Percentiles rank a stretch among this genome's conserved stretches.
Evolutionary conservation across 2,888 invertebrate species (phyloP).

Genomic region (Netelia fuscicornis): DNA sequence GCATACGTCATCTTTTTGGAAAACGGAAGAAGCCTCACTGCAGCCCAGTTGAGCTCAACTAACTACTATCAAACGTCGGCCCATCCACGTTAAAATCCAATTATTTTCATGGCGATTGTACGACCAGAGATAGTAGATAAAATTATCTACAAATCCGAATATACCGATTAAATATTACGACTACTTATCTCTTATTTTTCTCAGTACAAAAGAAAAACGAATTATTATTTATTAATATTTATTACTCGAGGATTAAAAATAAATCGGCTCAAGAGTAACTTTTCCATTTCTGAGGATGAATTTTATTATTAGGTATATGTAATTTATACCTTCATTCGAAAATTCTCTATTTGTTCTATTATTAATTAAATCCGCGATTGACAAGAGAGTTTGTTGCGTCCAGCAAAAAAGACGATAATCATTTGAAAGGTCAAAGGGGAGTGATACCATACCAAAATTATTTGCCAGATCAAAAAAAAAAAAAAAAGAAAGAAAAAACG

Average conservation of each 20-base stretch:
- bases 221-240: neutral
- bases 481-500: neutral
- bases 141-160: neutral
- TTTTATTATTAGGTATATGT: neutral
- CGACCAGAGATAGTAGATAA: slow-evolving; percentile 34
- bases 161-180: neutral
- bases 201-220: too few species aligned
- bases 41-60: slow-evolving; percentile 3
- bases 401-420: neutral
- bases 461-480: neutral
- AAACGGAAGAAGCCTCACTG: slow-evolving; percentile 14
- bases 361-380: neutral
- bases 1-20: slow-evolving; percentile 11
- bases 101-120: slow-evolving; percentile 62
- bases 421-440: slow-evolving; percentile 47
- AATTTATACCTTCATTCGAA: neutral
- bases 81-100: slow-evolving; percentile 75
- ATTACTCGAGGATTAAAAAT: neutral
- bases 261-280: neutral
- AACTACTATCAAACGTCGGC: slow-evolving; percentile 48
- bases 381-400: slow-evolving; percentile 46
- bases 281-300: neutral
- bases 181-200: neutral
- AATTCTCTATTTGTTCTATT: neutral
- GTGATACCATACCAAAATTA: neutral